phyloP scores from a whole-genome alignment of 2,113 vertebrate genomes.

The Chelonoidis abingdonii region DNA sequence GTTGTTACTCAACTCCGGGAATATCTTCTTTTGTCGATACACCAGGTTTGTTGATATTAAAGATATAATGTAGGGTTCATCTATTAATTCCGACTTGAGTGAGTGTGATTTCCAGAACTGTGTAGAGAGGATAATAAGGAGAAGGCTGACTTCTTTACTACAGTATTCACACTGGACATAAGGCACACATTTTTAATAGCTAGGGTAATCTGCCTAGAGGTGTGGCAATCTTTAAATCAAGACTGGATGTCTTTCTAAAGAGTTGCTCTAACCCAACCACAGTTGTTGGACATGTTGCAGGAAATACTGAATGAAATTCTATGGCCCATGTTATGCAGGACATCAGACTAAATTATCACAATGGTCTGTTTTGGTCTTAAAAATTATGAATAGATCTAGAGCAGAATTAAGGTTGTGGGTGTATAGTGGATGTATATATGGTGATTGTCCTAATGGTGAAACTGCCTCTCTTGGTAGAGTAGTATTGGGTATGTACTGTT shows the following conservation, averaged over 20 bases:
- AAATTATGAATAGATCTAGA: not conserved
- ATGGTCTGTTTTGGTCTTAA: not conserved
- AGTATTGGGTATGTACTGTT: not conserved
- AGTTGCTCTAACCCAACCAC: not conserved
- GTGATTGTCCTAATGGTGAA: not conserved
- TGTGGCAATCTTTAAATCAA: not conserved
- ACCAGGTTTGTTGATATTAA: not conserved
- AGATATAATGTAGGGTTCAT: not conserved
- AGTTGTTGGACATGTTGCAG: not conserved
- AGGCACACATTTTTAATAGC: not conserved
- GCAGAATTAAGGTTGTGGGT: not conserved
- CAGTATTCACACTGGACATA: not conserved
- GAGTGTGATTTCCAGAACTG: not conserved
- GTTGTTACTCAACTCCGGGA: not conserved
- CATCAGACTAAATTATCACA: not conserved
- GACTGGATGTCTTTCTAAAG: not conserved
- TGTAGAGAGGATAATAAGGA: not conserved
- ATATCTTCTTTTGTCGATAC: not conserved
- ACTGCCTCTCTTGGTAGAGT: not conserved
- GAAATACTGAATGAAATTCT: not conserved
- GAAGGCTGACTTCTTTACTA: not conserved
- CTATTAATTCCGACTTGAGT: not conserved
- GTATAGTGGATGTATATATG: not conserved
- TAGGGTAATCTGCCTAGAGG: not conserved
- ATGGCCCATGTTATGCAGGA: not conserved